These are phyloP conservation scores for Rhagophthalmus giganteus DNA, from an alignment of 2,888 invertebrate species.

Conservation along the genomic window DNA sequence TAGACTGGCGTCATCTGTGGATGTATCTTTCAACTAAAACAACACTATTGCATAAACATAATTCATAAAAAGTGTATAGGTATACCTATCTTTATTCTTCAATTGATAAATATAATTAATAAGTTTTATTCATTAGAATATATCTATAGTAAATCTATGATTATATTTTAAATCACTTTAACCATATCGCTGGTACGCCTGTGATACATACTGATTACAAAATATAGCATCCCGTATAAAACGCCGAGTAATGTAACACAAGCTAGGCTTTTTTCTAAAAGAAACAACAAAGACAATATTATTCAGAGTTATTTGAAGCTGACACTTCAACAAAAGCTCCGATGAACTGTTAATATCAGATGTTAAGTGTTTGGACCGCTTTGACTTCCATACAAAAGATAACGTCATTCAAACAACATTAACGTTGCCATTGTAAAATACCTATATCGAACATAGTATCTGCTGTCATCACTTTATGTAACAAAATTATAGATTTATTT, in stretches of 20 bases:
- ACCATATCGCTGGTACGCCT: no score
- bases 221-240: no score
- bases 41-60: no score
- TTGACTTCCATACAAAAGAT: slow-evolving; percentile 33
- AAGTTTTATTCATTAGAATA: no score
- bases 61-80: no score
- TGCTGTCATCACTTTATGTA: slow-evolving; percentile 17
- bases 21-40: no score
- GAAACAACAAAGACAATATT: slow-evolving; percentile 44
- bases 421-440: slow-evolving; percentile 29
- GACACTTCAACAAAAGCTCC: slow-evolving; percentile 42
- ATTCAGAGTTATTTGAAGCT: slow-evolving; percentile 42
- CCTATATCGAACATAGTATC: slow-evolving; percentile 11
- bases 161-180: no score
- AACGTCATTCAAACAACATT: slow-evolving; percentile 32
- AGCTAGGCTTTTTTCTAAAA: slow-evolving; percentile 28
- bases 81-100: no score
- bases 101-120: no score
- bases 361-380: slow-evolving; percentile 46
- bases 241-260: slow-evolving; percentile 39
- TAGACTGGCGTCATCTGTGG: no score
- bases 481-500: slow-evolving; percentile 5
- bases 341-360: slow-evolving; percentile 45
- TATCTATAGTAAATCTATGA: no score
- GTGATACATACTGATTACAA: no score